These are phyloP conservation scores for Erebia epiphron DNA, from an alignment of 2,888 invertebrate genomes.

Conservation along the genomic window DNA sequence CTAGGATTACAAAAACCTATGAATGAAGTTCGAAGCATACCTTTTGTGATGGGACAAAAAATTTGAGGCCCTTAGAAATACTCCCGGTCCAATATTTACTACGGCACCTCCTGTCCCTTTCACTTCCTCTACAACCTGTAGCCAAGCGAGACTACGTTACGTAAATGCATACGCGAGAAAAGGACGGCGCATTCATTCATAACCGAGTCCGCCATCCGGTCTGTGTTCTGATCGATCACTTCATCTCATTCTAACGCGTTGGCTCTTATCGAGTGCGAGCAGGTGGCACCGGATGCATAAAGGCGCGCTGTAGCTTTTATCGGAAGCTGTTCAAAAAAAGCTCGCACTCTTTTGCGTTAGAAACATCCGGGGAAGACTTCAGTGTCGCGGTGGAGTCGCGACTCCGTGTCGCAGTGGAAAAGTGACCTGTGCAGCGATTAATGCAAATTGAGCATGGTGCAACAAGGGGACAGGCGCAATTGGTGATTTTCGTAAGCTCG, in stretches of 20 bases:
- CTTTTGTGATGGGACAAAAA: slow-evolving; percentile 72
- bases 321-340: slow-evolving; percentile 73
- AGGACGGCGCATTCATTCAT: slow-evolving; percentile 80
- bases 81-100: slow-evolving; percentile 80
- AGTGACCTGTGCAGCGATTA: slow-evolving; percentile 28
- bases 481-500: slow-evolving; percentile 78
- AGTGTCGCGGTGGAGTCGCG: slow-evolving; percentile 7
- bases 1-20: slow-evolving; percentile 53
- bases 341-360: slow-evolving; percentile 57
- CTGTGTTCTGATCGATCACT: slow-evolving; percentile 75
- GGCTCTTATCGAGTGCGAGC: slow-evolving; percentile 75
- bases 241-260: slow-evolving; percentile 79
- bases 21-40: slow-evolving; percentile 67
- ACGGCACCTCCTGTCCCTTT: slow-evolving; percentile 80
- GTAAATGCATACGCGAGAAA: slow-evolving; percentile 55
- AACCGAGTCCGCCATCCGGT: slow-evolving; percentile 81
- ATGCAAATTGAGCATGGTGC: slow-evolving; percentile 50
- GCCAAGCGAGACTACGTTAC: slow-evolving; percentile 62
- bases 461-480: slow-evolving; percentile 72
- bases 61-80: slow-evolving; percentile 66
- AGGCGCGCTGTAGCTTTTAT: slow-evolving; percentile 66
- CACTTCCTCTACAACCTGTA: slow-evolving; percentile 82
- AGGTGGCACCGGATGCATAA: slow-evolving; percentile 78
- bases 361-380: slow-evolving; percentile 40
- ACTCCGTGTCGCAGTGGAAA: neutral